Percentiles rank a stretch among this genome's conserved stretches.
phyloP scores from a whole-genome alignment of 2,113 vertebrate genomes.

The Chionomys nivalis region DNA sequence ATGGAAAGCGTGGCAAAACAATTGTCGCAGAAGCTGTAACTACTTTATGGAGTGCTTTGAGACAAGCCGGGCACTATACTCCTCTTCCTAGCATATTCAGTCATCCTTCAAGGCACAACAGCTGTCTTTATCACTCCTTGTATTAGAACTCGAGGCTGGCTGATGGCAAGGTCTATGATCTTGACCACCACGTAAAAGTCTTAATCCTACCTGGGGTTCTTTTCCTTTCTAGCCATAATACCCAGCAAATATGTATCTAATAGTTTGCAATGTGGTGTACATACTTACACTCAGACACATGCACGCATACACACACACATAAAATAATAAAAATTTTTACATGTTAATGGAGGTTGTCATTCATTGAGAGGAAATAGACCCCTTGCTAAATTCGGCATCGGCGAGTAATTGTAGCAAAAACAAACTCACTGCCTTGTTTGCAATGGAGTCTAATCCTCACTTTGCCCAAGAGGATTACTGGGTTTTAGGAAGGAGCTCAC shows the following conservation, averaged over 20 bases:
- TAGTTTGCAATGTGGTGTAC: neutral
- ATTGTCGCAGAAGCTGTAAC: neutral
- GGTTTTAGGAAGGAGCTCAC: constrained; percentile 86
- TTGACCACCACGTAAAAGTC: neutral
- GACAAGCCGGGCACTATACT: neutral
- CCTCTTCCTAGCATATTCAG: neutral
- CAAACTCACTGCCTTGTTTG: constrained; percentile 81
- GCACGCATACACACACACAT: too few species aligned
- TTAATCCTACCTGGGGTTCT: neutral
- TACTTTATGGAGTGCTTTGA: neutral
- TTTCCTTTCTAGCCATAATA: neutral
- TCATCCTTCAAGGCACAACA: neutral
- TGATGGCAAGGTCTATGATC: neutral
- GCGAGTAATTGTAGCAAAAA: constrained; percentile 82
- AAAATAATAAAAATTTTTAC: neutral
- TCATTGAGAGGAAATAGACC: constrained; percentile 64
- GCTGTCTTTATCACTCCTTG: neutral
- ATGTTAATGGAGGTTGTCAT: constrained; percentile 66
- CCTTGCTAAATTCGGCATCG: constrained; percentile 77
- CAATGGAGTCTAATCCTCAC: constrained; percentile 84
- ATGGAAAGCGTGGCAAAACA: neutral
- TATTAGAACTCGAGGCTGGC: neutral
- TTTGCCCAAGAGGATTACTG: constrained; percentile 86
- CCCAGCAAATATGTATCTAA: neutral
- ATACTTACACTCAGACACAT: neutral